Base-by-base conservation (phyloP, 2,888 invertebrate species). In the Netelia melanura region DNA sequence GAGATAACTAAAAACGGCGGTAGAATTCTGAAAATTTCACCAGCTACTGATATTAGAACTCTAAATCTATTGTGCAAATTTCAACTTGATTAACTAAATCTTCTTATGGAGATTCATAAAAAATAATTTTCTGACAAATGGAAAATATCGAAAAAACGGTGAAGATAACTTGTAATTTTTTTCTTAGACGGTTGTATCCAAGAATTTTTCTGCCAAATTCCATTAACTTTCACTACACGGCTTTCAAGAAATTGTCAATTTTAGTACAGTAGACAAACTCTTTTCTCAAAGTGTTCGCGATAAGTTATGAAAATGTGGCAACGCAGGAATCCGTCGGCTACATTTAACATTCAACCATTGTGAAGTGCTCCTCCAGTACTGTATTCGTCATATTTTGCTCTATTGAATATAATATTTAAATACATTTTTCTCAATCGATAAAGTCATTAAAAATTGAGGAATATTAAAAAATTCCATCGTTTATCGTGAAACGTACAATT, bases 71-170 rank as follows among this genome's bases (percentile, higher is more conserved):
- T 52, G n/a, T 52, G 52, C 8, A 52, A 52, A 52, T 52, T 6
- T 52, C 52, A 52, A 52, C 52, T 52, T n/a, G 52, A 52, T 52
- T 52, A 11, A 52, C 52, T 52, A 52, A 52, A 52, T 52, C n/a
- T 52, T 52, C 52, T 52, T 52, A 52, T 52, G 10, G 52, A 52
- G 52, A 52, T 52, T 52, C n/a, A 52, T 14, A 11, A 52, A 52
- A 52, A 52, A 52, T 52, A 52, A 52, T 52, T 2, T 52, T 52
- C 2, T 52, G 52, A 52, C 9, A 3, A 52, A 52, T 52, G 10
- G 10, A 14, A 52, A 52, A 52, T 14, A 52, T 52, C 10, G 52
- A 52, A 52, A 52, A 52, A 52, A 52, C 52, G 52, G 8, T 52
- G 10, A 14, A 14, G 52, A 52, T 14, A 14, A 52, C 52, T 6